Percentiles rank a stretch among this genome's conserved stretches.
Conservation (phyloP, 2,113 vertebrate genomes). For the Pontoporia blainvillei region DNA sequence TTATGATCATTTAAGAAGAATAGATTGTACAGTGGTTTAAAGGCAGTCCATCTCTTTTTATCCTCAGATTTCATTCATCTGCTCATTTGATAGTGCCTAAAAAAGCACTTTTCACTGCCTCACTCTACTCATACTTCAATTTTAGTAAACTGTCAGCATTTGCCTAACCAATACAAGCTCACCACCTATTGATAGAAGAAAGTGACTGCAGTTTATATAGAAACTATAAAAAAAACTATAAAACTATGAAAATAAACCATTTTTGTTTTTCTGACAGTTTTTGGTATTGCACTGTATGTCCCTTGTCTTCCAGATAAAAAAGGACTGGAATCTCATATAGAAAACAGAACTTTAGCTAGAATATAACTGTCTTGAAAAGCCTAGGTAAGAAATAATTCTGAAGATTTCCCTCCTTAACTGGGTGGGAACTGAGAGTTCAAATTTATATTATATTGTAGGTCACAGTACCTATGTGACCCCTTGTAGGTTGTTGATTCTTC, state of each 20-base stretch:
- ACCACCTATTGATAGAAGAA: constrained; percentile 43
- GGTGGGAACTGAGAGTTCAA: neutral
- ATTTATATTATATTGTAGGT: neutral
- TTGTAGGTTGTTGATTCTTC: neutral
- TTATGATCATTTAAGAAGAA: neutral
- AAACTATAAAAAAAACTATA: neutral
- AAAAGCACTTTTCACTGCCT: neutral
- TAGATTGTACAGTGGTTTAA: neutral
- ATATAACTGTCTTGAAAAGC: neutral
- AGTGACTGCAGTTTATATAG: neutral
- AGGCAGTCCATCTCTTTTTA: neutral
- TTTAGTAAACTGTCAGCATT: neutral
- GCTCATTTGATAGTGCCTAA: neutral
- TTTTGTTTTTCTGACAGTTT: constrained; percentile 28
- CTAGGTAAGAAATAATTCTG: neutral
- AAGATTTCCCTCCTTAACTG: neutral
- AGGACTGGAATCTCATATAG: neutral
- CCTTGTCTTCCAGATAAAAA: neutral
- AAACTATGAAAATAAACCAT: neutral
- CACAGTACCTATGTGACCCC: neutral
- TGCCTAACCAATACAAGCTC: constrained; percentile 25
- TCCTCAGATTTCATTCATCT: neutral
- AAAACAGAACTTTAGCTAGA: neutral
- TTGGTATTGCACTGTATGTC: neutral
- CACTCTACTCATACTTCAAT: neutral